phyloP scores from a whole-genome alignment of 2,888 invertebrate species.

The Aphodius sticticus region DNA sequence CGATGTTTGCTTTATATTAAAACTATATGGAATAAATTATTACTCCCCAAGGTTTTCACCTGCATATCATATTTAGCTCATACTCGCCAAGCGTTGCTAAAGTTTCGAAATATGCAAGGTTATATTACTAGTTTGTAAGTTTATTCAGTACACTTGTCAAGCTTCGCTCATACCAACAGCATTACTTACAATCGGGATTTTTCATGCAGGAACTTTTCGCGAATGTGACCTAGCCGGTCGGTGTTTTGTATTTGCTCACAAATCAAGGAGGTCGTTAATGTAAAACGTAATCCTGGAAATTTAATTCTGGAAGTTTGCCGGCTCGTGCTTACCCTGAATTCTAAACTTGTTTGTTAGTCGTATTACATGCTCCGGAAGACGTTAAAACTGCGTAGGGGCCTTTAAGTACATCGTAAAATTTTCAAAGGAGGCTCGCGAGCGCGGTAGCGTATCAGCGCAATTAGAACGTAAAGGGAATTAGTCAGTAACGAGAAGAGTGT shows the following conservation, averaged over 20 bases:
- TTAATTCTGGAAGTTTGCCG: neutral
- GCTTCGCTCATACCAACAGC: neutral
- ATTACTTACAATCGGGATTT: neutral
- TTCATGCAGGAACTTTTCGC: neutral
- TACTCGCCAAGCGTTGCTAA: no score
- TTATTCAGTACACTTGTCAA: no score
- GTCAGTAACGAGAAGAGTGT: conserved; percentile 18
- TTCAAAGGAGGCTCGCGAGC: neutral
- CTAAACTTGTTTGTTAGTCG: conserved; percentile 11
- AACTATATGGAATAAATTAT: no score
- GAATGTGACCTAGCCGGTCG: neutral
- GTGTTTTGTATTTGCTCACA: neutral
- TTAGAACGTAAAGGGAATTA: conserved; percentile 23
- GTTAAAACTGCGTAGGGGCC: conserved; percentile 15
- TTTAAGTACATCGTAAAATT: conserved; percentile 25
- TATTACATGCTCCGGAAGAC: conserved; percentile 15
- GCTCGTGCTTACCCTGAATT: neutral
- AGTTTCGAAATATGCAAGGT: no score
- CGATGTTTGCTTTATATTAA: no score
- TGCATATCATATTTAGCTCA: no score
- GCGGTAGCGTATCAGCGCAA: conserved; percentile 13
- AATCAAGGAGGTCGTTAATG: neutral
- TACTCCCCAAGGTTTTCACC: no score
- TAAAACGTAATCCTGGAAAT: neutral
- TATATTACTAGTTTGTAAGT: no score